phyloP scores from a whole-genome alignment of 2,888 invertebrate genomes.

The Druceiella hillmani region DNA sequence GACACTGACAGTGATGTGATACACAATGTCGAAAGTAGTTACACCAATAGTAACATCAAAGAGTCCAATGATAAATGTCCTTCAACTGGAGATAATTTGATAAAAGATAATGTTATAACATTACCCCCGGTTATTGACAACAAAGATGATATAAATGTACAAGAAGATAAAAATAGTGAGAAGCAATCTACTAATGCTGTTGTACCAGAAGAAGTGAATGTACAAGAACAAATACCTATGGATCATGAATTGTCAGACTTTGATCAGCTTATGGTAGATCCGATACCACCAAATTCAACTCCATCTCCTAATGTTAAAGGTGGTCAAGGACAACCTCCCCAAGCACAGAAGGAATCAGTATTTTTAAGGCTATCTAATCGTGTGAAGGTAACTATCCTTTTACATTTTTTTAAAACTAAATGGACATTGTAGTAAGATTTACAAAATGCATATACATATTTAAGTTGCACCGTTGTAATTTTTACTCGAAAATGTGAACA shows the following conservation, averaged over 20 bases:
- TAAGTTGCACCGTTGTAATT: too few relatives aligned
- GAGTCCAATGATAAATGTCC: slow-evolving; percentile 26
- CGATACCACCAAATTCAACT: slow-evolving; percentile 36
- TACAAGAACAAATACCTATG: slow-evolving; percentile 39
- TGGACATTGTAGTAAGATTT: too few relatives aligned
- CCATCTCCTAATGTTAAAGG: slow-evolving; percentile 34
- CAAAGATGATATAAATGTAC: too few relatives aligned
- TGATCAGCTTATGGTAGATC: slow-evolving; percentile 47
- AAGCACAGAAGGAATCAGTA: slow-evolving; percentile 85
- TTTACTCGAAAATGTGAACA: too few relatives aligned
- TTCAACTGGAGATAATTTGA: too few relatives aligned
- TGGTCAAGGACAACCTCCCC: slow-evolving; percentile 35
- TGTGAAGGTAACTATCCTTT: slow-evolving; percentile 66
- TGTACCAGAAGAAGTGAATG: slow-evolving; percentile 32
- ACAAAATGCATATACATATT: too few relatives aligned
- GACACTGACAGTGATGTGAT: too few relatives aligned
- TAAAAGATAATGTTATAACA: slow-evolving; percentile 12
- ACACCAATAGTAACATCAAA: slow-evolving; percentile 24
- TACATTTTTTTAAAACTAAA: slow-evolving; percentile 8
- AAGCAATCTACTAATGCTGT: too few relatives aligned
- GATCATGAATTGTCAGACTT: slow-evolving; percentile 52
- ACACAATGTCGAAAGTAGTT: slow-evolving; percentile 10
- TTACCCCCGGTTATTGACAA: too few relatives aligned
- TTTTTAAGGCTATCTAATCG: slow-evolving; percentile 92
- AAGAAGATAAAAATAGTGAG: slow-evolving; percentile 29